These are phyloP conservation scores for Catostylus mosaicus DNA, from an alignment of 30 jellyfish, hydroid and myxozoan genomes.

Conservation along the genomic window DNA sequence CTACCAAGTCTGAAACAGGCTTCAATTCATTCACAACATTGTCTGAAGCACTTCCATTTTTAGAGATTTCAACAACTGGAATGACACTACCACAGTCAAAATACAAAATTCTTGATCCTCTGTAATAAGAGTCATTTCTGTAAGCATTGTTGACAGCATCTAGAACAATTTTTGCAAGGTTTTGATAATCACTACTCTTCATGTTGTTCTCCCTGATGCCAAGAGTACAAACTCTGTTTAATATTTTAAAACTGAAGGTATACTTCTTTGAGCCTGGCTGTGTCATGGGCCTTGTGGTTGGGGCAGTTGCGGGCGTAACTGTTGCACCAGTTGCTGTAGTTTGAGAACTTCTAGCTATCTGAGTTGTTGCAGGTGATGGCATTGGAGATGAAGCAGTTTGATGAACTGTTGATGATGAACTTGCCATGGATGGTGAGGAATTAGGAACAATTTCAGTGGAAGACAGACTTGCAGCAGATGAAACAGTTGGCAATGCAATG, in stretches of 20 bases:
- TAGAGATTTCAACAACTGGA: constrained; percentile 55
- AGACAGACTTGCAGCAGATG: not conserved
- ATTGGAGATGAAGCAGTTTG: too few relatives aligned
- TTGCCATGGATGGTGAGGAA: too few relatives aligned
- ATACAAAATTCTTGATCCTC: constrained; percentile 20
- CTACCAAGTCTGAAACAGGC: not conserved
- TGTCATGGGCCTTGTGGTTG: not conserved
- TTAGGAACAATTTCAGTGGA: not conserved
- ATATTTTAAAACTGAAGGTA: constrained; percentile 40
- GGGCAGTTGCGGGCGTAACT: too few relatives aligned
- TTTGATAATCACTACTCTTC: constrained; percentile 3
- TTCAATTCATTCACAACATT: constrained; percentile 16
- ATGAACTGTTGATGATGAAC: too few relatives aligned
- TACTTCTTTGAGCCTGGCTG: constrained; percentile 30
- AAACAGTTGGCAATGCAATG: not conserved
- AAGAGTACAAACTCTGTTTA: constrained; percentile 21
- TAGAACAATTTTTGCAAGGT: not conserved
- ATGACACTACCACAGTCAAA: constrained; percentile 77
- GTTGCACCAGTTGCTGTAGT: too few relatives aligned
- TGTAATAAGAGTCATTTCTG: constrained; percentile 13
- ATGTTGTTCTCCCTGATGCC: constrained; percentile 52
- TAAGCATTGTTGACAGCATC: constrained; percentile 44
- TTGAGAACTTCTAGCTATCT: too few relatives aligned
- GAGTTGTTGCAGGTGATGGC: too few relatives aligned
- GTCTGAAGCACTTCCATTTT: constrained; percentile 36